These are phyloP conservation scores for Pachycephus smyrnensis DNA, from an alignment of 2,888 invertebrate genomes.

Conservation along the genomic window DNA sequence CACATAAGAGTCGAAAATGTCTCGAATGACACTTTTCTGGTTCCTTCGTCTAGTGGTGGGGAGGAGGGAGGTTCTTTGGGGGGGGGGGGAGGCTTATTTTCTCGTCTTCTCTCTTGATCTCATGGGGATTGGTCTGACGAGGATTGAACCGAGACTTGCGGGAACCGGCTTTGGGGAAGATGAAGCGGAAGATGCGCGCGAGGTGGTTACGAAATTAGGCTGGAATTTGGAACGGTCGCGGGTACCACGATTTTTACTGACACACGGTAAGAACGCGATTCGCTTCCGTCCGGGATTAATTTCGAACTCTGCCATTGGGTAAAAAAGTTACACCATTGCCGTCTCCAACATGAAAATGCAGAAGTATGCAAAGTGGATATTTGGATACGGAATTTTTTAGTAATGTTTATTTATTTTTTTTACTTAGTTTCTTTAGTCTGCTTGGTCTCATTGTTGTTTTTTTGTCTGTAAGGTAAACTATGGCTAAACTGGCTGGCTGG, in stretches of 20 bases:
- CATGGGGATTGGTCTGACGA: background rate
- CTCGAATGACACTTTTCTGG: background rate
- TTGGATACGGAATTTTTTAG: background rate
- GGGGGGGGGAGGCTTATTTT: background rate
- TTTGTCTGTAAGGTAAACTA: background rate
- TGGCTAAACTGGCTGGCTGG: background rate
- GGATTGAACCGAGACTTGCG: background rate
- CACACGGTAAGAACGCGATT: background rate
- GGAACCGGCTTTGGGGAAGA: background rate
- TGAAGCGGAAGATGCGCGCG: background rate
- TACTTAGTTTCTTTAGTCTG: no score
- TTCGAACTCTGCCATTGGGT: background rate
- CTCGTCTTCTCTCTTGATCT: background rate
- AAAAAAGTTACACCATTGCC: background rate
- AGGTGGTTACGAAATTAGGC: background rate
- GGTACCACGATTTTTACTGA: background rate
- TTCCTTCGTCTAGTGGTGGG: background rate
- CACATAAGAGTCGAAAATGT: conserved; percentile 37
- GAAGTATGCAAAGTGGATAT: background rate
- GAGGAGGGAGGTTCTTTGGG: background rate
- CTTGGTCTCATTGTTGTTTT: no score
- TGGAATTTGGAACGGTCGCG: background rate
- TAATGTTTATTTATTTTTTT: background rate
- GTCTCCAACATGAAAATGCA: background rate
- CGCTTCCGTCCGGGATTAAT: background rate